phyloP scores from a whole-genome alignment of 2,113 vertebrate species.

The Clarias magur region DNA sequence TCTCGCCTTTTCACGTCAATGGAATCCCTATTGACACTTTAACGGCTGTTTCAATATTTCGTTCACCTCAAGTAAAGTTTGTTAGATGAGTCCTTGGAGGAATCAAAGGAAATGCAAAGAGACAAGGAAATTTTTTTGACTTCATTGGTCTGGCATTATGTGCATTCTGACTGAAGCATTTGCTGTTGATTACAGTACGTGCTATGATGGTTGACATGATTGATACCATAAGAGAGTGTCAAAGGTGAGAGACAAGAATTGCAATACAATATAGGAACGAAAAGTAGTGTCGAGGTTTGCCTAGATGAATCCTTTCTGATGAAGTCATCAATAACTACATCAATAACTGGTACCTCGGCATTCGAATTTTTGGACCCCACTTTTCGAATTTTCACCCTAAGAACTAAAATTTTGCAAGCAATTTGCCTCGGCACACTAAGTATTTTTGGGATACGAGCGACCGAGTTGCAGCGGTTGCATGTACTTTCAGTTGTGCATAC shows the following conservation, averaged over 20 bases:
- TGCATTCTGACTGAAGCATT: background rate
- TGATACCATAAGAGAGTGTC: background rate
- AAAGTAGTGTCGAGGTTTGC: background rate
- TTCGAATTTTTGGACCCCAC: too few relatives aligned
- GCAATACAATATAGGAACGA: background rate
- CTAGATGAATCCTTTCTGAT: background rate
- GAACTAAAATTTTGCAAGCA: too few relatives aligned
- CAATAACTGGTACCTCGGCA: too few relatives aligned
- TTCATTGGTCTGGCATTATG: background rate
- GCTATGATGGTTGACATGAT: background rate
- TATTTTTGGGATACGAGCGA: too few relatives aligned
- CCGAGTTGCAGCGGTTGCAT: too few relatives aligned
- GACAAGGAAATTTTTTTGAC: constrained; percentile 6
- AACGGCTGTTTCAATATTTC: background rate
- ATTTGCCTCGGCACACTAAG: too few relatives aligned
- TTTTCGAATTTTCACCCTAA: too few relatives aligned
- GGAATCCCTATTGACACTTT: background rate
- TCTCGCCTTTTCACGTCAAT: background rate
- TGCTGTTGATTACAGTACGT: background rate
- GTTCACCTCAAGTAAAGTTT: background rate
- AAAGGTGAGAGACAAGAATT: background rate
- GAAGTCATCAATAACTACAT: background rate
- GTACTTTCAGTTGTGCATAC: too few relatives aligned
- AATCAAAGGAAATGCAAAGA: constrained; percentile 3
- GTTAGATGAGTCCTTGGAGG: background rate